Percentiles rank a stretch among this genome's conserved stretches.
Evolutionary conservation across 1,140 invertebrate species (phyloP).

Genomic region (Bombus ignitus): DNA sequence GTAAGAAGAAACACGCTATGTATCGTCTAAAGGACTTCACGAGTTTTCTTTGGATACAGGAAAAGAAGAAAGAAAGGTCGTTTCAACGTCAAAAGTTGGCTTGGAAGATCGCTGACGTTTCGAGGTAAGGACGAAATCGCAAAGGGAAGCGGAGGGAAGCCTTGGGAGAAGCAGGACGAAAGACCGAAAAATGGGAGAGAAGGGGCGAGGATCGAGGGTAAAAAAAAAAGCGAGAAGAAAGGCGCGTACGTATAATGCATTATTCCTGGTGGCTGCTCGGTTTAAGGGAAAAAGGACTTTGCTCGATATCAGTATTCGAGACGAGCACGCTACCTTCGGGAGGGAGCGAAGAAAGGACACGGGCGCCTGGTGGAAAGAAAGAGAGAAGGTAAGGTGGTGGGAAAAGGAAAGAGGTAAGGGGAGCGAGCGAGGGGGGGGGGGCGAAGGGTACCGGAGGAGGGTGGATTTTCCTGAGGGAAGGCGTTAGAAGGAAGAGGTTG

Average conservation of each 20-base stretch:
- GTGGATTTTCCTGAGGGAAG: conserved; percentile 54
- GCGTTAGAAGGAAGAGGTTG: conserved; percentile 60
- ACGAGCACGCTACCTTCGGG: conserved; percentile 64
- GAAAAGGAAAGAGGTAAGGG: neutral
- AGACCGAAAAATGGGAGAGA: neutral
- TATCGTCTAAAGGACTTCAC: neutral
- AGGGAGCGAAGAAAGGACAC: conserved; percentile 40
- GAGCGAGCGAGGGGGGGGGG: conserved; percentile 11
- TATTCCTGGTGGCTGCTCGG: conserved; percentile 75
- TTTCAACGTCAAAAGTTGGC: neutral
- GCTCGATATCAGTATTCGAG: conserved; percentile 81
- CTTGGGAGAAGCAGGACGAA: neutral
- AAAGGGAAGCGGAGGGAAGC: conserved; percentile 5
- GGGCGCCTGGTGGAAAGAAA: neutral
- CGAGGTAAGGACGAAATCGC: neutral
- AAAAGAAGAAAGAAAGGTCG: neutral
- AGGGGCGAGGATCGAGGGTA: conserved; percentile 38
- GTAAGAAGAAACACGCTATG: neutral
- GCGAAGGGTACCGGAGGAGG: neutral
- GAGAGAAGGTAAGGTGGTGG: neutral
- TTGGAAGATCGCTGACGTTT: conserved; percentile 4
- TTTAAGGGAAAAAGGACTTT: conserved; percentile 78
- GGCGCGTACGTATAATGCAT: conserved; percentile 77
- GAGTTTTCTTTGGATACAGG: neutral
- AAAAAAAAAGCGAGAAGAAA: conserved; percentile 50